phyloP scores from a whole-genome alignment of 2,113 vertebrate species.

The Ceuthmochares aereus region DNA sequence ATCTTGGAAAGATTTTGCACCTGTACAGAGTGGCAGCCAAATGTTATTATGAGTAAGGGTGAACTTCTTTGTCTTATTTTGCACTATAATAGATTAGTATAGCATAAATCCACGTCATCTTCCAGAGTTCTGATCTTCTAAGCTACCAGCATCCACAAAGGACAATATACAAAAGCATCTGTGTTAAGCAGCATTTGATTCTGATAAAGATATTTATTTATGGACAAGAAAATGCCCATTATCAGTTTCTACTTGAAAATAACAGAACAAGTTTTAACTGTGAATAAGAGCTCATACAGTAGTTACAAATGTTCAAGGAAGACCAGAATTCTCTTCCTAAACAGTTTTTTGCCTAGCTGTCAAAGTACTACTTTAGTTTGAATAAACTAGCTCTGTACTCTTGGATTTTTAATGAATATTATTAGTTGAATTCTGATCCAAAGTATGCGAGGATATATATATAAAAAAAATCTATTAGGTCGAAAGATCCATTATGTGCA shows the following conservation, averaged over 20 bases:
- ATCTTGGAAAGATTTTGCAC: not conserved
- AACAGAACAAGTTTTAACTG: not conserved
- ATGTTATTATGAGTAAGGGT: not conserved
- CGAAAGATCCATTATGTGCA: not conserved
- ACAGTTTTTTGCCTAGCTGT: not conserved
- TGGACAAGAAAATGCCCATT: slow-evolving; percentile 12
- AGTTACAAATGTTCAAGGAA: not conserved
- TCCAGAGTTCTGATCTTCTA: not conserved
- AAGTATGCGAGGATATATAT: not conserved
- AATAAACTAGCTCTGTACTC: not conserved
- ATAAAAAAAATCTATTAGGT: not conserved
- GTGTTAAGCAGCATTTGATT: not conserved
- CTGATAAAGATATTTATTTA: not conserved
- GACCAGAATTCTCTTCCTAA: not conserved
- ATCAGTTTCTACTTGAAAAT: not conserved
- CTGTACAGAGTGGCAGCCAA: not conserved
- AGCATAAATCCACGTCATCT: not conserved
- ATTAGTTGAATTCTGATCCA: not conserved
- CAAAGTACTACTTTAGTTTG: not conserved
- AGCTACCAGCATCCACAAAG: not conserved
- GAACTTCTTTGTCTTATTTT: not conserved
- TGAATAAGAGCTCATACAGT: not conserved
- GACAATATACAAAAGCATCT: not conserved
- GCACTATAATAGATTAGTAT: not conserved
- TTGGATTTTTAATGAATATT: not conserved